Evolutionary conservation across 2,797 vertebrate species (phyloP), one percentile per base, ranked within the genome.

Genomic region (Brachyrhaphis roseni): DNA sequence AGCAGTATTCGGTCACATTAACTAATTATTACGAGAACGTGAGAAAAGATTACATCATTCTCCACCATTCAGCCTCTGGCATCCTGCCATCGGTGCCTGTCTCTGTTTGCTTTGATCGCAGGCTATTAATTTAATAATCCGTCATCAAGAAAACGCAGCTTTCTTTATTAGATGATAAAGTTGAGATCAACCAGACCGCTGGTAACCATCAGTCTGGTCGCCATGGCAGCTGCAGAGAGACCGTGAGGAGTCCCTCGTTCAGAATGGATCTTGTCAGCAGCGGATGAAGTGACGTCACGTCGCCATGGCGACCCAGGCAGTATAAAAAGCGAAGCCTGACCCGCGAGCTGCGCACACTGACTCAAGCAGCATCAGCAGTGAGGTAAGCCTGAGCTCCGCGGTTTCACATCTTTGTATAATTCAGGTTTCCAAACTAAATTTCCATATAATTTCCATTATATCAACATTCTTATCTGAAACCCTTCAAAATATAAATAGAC

Each of bases 231-330:
- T 75, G 7, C 1, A 3, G 18, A 8, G 86, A 23, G 59, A 12
- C 83, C 91, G 92, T 94, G 91, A 91, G 81, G 6, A 66, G 49
- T 1, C 46, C 57, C 90, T 78, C 78, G 91, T 92, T 59, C 81
- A 16, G 43, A 93, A 93, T 94, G 93, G 91, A 86, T 80, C 39
- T 76, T 0, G 5, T 68, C 81, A 20, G 86, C 57, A 28, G 18
- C 85, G 78, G 93, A 88, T 87, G 93, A 1, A 16, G 5, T 91
- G 89, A 95, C 94, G 92, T 94, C 93, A 94, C 84, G 88, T 92
- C 81, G 31, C 82, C 79, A 82, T 13, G 92, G 79, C 80, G 78
- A 95, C 94, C 5, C 76, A 46, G 88, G 89, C 92, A 0, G 45
- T 93, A 94, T 94, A 95, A 92, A 92, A 82, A 0, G 55, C 31